These are phyloP conservation scores for Probosciger aterrimus DNA, from an alignment of 2,113 vertebrate species.

Conservation along the genomic window DNA sequence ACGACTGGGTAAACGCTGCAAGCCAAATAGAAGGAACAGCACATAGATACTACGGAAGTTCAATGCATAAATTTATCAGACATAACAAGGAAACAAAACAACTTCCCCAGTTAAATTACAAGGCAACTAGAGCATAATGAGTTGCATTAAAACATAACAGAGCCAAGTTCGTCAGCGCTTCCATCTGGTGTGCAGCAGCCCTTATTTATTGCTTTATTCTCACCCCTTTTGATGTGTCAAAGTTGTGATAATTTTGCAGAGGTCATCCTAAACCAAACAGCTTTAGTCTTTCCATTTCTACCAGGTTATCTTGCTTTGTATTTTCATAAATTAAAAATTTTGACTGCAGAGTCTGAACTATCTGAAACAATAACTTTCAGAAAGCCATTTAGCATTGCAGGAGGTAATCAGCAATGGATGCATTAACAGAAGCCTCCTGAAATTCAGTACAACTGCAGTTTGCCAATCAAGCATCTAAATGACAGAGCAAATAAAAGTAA, in stretches of 20 bases:
- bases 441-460: background rate
- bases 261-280: background rate
- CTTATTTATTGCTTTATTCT: background rate
- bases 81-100: background rate
- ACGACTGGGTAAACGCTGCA: rapidly evolving
- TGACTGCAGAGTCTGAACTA: background rate
- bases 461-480: background rate
- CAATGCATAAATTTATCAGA: background rate
- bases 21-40: background rate
- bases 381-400: background rate
- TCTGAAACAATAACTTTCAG: background rate
- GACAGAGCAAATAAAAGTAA: background rate
- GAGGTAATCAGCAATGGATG: background rate
- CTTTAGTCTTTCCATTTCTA: background rate
- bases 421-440: background rate
- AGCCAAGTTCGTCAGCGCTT: background rate
- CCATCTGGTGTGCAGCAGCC: background rate
- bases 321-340: background rate
- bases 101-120: background rate
- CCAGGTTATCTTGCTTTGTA: background rate
- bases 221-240: background rate
- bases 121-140: slow-evolving; percentile 5
- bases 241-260: background rate
- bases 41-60: background rate
- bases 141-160: background rate